phyloP scores from a whole-genome alignment of 2,888 invertebrate species.

The Campoplex capitator region DNA sequence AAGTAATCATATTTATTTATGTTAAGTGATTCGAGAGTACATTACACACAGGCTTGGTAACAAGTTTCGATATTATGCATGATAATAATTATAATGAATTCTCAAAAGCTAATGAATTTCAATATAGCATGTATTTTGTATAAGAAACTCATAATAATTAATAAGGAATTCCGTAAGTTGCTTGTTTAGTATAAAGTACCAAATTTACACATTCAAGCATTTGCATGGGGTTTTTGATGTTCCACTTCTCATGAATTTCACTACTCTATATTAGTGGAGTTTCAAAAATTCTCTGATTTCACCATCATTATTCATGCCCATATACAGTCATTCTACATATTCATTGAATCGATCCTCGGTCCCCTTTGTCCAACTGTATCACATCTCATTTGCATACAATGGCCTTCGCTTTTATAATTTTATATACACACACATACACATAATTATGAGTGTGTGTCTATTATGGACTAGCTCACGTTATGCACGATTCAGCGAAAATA shows the following conservation, averaged over 20 bases:
- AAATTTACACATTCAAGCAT: background rate
- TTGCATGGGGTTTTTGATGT: background rate
- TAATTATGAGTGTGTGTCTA: background rate
- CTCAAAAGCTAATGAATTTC: no score
- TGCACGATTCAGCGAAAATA: background rate
- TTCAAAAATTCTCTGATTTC: background rate
- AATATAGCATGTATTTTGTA: no score
- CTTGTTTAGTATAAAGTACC: background rate
- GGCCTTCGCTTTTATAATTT: slow-evolving; percentile 10
- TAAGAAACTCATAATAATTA: no score
- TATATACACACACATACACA: background rate
- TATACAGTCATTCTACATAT: slow-evolving; percentile 32
- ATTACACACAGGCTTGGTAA: background rate
- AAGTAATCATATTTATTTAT: background rate
- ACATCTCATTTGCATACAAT: slow-evolving; percentile 50
- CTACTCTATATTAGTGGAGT: background rate
- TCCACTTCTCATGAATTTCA: background rate
- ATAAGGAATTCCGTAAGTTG: no score
- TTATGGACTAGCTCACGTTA: background rate
- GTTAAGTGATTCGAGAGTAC: background rate
- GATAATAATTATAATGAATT: background rate
- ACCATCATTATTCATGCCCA: slow-evolving; percentile 40
- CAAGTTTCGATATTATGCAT: background rate
- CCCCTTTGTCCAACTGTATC: slow-evolving; percentile 24
- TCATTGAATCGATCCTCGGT: slow-evolving; percentile 43